Percentiles rank a stretch among this genome's conserved stretches.
These are phyloP conservation scores for Mythimna albipuncta DNA, from an alignment of 2,888 invertebrate species.

Conservation along the genomic window DNA sequence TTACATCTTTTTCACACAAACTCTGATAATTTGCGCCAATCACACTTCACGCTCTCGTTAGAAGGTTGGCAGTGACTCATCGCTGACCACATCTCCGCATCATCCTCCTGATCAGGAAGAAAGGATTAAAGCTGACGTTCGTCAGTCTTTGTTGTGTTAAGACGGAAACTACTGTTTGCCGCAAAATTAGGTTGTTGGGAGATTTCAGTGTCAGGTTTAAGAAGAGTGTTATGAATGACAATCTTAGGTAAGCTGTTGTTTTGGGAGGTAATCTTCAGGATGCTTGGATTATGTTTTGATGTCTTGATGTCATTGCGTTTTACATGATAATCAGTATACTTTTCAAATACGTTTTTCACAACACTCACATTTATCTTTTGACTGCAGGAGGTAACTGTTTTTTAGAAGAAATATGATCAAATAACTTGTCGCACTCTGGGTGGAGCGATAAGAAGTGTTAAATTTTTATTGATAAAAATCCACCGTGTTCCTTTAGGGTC, in stretches of 20 bases:
- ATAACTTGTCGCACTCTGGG: no score
- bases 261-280: conserved; percentile 25
- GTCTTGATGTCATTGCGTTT: conserved; percentile 8
- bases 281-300: conserved; percentile 14
- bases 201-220: conserved; percentile 48
- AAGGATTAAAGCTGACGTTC: conserved; percentile 74
- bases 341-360: no score
- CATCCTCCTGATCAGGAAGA: conserved; percentile 81
- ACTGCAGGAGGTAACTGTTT: no score
- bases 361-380: no score
- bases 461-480: no score
- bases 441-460: no score
- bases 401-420: no score
- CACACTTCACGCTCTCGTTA: conserved; percentile 63
- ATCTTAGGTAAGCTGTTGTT: conserved; percentile 31
- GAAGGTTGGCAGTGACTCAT: conserved; percentile 72
- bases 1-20: background rate
- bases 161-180: conserved; percentile 61
- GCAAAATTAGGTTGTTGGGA: conserved; percentile 59
- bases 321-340: no score
- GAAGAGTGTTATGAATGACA: conserved; percentile 41
- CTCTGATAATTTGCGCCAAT: conserved; percentile 54
- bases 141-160: conserved; percentile 62
- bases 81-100: conserved; percentile 78
- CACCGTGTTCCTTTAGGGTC: no score